Evolutionary conservation across 2,797 vertebrate genomes (phyloP), one percentile per base, ranked within the genome.

Genomic region (Forpus xanthops): DNA sequence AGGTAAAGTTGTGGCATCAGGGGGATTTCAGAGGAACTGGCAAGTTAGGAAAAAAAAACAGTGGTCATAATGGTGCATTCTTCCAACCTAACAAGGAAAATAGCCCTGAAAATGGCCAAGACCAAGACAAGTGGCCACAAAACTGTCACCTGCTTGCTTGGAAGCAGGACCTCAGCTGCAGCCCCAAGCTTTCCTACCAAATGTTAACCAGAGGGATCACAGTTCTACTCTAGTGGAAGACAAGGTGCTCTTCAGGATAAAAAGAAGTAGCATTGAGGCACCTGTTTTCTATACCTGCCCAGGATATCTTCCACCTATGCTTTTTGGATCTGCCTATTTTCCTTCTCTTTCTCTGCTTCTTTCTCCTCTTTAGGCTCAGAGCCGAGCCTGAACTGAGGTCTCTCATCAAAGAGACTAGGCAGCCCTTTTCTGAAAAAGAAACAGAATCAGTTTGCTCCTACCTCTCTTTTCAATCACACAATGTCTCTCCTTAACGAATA

Each of bases 381-480:
- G 55, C 16, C 41, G 50, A 94, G 55, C 24, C 66, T 31, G 31
- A 87, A 87, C 23, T 73, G 75, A 85, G 70, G 58, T 85, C 70
- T 94, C 33, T 82, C 75, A 58, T 90, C 90, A 86, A 97, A 96
- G 72, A 97, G 90, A 94, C 61, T 94, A 62, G 83, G 95, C 79
- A 96, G 96, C 78, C 93, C 93, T 94, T 78, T 97, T 81, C 96
- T 96, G 56, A 87, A 58, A 64, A 33, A 73, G 18, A 87, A 87
- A 72, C 27, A 47, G 9, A 21, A 17, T 8, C 3, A 0, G 8
- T 45, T 79, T 76, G 31, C 18, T 89, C 8, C 44, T 35, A 16
- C 49, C 13, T 45, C 12, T 55, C 31, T 56, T 44, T 58, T 31
- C 68, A 62, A 9, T 33, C 30, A 60, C 18, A 31, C 7, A 8